Conservation (phyloP, 2,113 vertebrate genomes). For the Plectropomus leopardus region DNA sequence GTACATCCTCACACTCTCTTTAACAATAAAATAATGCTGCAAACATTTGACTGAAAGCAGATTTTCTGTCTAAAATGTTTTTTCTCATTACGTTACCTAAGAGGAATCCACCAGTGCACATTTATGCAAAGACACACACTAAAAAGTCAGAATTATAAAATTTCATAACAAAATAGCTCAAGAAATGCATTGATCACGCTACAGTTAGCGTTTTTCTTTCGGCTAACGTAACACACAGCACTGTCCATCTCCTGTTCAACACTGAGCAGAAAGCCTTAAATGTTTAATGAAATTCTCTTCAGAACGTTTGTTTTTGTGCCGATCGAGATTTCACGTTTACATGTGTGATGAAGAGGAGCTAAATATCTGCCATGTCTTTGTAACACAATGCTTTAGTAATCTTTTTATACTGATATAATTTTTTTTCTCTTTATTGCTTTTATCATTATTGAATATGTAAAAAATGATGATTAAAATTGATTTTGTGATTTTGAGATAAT, state of each 20-base stretch:
- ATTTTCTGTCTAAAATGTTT: not conserved
- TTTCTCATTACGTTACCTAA: not conserved
- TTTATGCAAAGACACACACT: not conserved
- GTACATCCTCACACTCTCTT: not conserved
- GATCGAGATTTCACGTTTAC: constrained; percentile 33
- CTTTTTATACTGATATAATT: constrained; percentile 37
- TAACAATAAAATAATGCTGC: not conserved
- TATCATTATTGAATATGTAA: constrained; percentile 29
- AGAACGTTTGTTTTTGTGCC: constrained; percentile 7
- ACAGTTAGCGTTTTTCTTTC: not conserved
- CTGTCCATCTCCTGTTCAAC: not conserved
- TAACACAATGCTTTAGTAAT: constrained; percentile 23
- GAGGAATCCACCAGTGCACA: not conserved
- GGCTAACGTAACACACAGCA: not conserved
- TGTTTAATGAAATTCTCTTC: not conserved
- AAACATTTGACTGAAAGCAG: not conserved
- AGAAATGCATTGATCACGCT: not conserved
- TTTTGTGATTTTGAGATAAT: constrained; percentile 28
- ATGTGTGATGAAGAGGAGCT: constrained; percentile 17
- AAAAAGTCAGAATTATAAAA: not conserved
- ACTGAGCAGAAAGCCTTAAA: not conserved
- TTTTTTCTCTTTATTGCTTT: constrained; percentile 25
- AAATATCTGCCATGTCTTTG: constrained; percentile 19
- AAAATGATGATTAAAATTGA: constrained; percentile 27
- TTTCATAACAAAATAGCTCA: not conserved